Percentiles rank a stretch among this genome's conserved stretches.
Conservation (phyloP, 2,888 invertebrate genomes). For the Mantis religiosa region DNA sequence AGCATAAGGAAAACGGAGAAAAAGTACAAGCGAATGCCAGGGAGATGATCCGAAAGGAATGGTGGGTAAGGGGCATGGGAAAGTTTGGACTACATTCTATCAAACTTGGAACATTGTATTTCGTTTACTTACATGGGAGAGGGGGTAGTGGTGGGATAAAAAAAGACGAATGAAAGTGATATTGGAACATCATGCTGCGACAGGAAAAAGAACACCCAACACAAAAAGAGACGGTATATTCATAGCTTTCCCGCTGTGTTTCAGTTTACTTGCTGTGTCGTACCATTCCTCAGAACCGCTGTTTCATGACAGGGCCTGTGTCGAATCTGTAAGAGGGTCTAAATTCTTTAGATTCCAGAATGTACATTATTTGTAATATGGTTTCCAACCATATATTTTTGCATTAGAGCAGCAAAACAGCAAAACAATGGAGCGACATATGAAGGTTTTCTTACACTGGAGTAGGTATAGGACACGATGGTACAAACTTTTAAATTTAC, state of each 20-base stretch:
- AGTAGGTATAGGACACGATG: too few relatives aligned
- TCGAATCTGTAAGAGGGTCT: too few relatives aligned
- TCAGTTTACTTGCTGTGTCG: neutral
- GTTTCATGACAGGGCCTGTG: neutral
- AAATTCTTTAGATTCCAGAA: too few relatives aligned
- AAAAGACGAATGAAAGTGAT: neutral
- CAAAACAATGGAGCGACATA: too few relatives aligned
- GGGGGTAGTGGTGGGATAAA: neutral
- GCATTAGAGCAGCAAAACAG: too few relatives aligned
- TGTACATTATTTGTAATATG: too few relatives aligned
- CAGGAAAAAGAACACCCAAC: neutral
- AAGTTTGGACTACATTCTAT: neutral
- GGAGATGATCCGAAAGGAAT: neutral
- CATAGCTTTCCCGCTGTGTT: neutral
- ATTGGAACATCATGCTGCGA: neutral
- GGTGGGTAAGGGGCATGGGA: neutral
- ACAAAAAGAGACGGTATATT: neutral
- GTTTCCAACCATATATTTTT: too few relatives aligned
- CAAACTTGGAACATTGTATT: neutral
- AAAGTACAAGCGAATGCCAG: neutral
- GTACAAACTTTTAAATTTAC: too few relatives aligned
- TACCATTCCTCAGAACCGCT: neutral
- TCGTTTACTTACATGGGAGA: neutral
- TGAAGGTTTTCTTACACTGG: too few relatives aligned
- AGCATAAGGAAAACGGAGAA: neutral